Evolutionary conservation across 2,113 vertebrate species (phyloP), one percentile per base, ranked within the genome.

Genomic region (Plotosus lineatus): DNA sequence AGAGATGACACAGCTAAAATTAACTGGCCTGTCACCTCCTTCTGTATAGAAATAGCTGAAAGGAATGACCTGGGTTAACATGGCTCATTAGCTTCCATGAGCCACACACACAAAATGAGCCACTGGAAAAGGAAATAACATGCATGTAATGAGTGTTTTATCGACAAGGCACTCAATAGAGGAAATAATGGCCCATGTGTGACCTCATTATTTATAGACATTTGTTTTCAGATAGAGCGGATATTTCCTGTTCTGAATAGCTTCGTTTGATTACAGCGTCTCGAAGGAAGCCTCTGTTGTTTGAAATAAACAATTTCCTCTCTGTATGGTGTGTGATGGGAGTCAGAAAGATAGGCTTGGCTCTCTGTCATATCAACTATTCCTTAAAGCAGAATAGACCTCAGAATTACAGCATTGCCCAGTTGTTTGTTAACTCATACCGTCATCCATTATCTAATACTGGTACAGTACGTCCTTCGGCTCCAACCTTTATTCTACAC

Each of bases 1-100:
- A 89, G 89, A 88, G 89, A 91, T 91, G 89, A 90, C 89, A 78
- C 77, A 89, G 90, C 89, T 92, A 92, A 92, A 91, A 89, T 92
- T 88, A 91, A 89, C 89, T 77, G 79, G 40, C 81, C 87, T 87
- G 75, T 86, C 87, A 81, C 83, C 86, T 85, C 79, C 86, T 88
- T 82, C 86, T 89, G 73, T 56, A 82, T 88, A 91, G 82, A 90
- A 90, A 91, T 90, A 91, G 87, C 86, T 84, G 78, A 89, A 84
- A 85, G 87, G 82, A 89, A 91, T 82, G 74, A 71, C 50, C 50
- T 7, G 79, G 50, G 56, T 69, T 88, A 78, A 83, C 68, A 75
- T 78, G 51, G 58, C 44, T 81, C 68, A 81, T 78, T 42, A 71
- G 80, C 68, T 80, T 73, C 44, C 46, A 31, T 78, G 84, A 63